Conservation (phyloP, 1,140 invertebrate species). For the Lamellibrachia luymesi region DNA sequence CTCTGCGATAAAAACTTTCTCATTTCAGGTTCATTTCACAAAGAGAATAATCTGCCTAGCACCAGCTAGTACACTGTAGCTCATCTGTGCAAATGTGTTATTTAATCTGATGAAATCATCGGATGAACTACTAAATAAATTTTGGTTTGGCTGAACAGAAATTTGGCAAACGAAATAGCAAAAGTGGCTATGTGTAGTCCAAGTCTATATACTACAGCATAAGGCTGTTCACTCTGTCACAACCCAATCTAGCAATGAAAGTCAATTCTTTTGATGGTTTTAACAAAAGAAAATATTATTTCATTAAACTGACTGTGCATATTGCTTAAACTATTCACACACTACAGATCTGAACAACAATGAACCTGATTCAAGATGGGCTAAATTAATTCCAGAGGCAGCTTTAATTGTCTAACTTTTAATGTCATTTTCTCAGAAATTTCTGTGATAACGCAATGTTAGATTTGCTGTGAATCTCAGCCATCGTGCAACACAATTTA, state of each 20-base stretch:
- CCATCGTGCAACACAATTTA: neutral
- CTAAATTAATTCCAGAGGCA: neutral
- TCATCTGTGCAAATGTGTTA: neutral
- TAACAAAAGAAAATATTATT: neutral
- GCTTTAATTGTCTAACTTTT: too few relatives aligned
- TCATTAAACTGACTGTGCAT: neutral
- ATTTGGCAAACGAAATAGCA: neutral
- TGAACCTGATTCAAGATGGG: neutral
- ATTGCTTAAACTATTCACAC: neutral
- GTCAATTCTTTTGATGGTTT: too few relatives aligned
- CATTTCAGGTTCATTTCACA: too few relatives aligned
- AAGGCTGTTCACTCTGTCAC: neutral
- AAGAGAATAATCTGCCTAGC: neutral
- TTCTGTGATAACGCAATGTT: too few relatives aligned
- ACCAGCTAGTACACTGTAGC: neutral
- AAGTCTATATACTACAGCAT: neutral
- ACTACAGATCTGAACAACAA: neutral
- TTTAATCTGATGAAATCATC: neutral
- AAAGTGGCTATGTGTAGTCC: neutral
- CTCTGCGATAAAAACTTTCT: too few relatives aligned
- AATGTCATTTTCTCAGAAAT: too few relatives aligned
- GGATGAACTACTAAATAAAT: neutral
- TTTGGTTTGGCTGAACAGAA: neutral
- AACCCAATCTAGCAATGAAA: neutral
- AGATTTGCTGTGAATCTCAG: neutral